A percentile compares a stretch with the other conserved stretches of the same genome.
Conservation (phyloP, 2,113 vertebrate genomes). For the Lichenostomus cassidix region DNA sequence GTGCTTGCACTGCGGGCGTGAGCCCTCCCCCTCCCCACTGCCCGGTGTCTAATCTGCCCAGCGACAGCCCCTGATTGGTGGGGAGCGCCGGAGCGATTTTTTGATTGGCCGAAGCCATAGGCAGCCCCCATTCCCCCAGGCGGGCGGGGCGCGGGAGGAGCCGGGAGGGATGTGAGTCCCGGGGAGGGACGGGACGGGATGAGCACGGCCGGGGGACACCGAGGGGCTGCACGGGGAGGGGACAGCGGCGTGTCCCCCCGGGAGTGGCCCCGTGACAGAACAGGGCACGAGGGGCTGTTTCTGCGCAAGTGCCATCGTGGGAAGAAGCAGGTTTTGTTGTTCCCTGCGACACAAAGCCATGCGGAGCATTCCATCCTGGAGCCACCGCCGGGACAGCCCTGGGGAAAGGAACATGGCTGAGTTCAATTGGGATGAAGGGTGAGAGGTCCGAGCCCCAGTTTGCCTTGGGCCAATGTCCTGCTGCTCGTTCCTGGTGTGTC, state of each 20-base stretch:
- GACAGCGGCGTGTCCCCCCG: not conserved
- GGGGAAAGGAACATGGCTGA: fast-evolving
- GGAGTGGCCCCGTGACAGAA: not conserved
- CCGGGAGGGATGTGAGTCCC: no score
- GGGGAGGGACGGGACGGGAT: not conserved
- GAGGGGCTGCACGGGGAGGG: not conserved
- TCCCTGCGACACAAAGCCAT: not conserved
- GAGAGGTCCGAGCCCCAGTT: fast-evolving
- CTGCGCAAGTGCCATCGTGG: fast-evolving
- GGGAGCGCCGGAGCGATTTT: not conserved
- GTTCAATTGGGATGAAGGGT: fast-evolving
- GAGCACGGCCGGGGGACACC: not conserved
- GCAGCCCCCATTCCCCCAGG: no score
- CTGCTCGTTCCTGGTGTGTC: not conserved
- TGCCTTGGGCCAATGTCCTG: no score
- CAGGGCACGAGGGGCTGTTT: not conserved
- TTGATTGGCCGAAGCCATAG: not conserved
- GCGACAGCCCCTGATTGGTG: not conserved
- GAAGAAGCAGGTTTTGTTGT: not conserved
- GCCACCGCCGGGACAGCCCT: not conserved
- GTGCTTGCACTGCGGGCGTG: fast-evolving
- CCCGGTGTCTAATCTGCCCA: not conserved
- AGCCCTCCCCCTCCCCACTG: fast-evolving
- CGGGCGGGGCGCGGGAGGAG: not conserved
- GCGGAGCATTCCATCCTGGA: fast-evolving